A percentile compares a stretch with the other conserved stretches of the same genome.
Evolutionary conservation across 2,113 vertebrate genomes (phyloP).

Genomic region (Amphiprion ocellaris): DNA sequence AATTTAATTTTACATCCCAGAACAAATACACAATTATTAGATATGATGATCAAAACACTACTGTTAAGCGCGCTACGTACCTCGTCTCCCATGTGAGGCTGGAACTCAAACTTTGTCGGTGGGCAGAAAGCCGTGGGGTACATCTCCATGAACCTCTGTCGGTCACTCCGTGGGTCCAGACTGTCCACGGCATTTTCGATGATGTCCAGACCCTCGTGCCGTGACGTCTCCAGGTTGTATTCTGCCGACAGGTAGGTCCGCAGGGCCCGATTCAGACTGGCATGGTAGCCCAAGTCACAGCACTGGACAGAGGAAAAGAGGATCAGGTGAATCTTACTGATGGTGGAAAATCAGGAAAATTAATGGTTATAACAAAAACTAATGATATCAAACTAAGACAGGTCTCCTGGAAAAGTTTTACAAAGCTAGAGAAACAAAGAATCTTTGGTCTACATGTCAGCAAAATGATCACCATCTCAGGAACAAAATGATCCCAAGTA

Average conservation of each 20-base stretch:
- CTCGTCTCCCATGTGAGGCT: constrained; percentile 98
- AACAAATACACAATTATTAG: not conserved
- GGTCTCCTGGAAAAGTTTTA: no score
- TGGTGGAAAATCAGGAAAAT: not conserved
- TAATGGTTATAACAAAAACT: not conserved
- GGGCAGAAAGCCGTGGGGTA: constrained; percentile 96
- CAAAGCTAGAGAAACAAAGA: no score
- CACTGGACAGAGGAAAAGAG: constrained; percentile 83
- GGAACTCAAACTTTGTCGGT: constrained; percentile 96
- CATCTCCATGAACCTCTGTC: constrained; percentile 99
- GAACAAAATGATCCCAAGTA: no score
- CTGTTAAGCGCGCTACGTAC: constrained; percentile 68
- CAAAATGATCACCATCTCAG: no score
- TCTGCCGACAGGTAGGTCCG: constrained; percentile 98
- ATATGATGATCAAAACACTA: not conserved
- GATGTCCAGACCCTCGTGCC: constrained; percentile 97
- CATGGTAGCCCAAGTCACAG: constrained; percentile 97
- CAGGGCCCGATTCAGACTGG: constrained; percentile 95
- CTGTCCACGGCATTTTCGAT: constrained; percentile 98
- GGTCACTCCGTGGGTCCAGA: constrained; percentile 95
- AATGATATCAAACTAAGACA: no score
- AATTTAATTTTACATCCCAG: not conserved
- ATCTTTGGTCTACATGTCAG: no score
- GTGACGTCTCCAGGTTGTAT: constrained; percentile 98
- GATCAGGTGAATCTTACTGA: not conserved